Evolutionary conservation across 2,113 vertebrate species (phyloP), one percentile per base, ranked within the genome.

Genomic region (Tenebrosternarchus preto): DNA sequence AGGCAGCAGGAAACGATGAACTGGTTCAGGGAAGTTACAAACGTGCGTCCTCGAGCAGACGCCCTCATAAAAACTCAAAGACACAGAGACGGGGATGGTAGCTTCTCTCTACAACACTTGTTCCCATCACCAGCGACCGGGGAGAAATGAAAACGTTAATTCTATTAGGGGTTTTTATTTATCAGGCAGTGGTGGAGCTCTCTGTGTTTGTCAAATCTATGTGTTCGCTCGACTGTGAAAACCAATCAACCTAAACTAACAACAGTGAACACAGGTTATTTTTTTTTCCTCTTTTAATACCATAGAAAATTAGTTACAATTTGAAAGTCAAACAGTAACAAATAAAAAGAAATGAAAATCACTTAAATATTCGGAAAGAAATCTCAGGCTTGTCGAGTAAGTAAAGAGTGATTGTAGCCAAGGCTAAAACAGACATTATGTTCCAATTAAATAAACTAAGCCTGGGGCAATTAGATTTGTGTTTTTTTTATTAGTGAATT

Each of bases 171-270:
- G 24, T 73, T 56, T 81, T 46, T 84, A 71, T 85, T 86, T 87
- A 80, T 80, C 80, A 64, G 50, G 60, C 69, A 77, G 64, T 74
- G 77, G 82, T 72, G 80, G 78, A 71, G 56, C 73, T 55, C 36
- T 73, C 77, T 82, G 36, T 86, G 73, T 86, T 85, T 85, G 83
- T 73, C 20, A 57, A 80, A 82, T 80, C 76, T 75, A 25, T 71
- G 68, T 67, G 69, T 46, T 67, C 76, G 61, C 80, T 84, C 83
- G 72, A 78, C 79, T 86, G 84, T 86, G 84, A 80, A 85, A 88
- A 71, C 84, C 77, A 88, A 88, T 88, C 84, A 88, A 84, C 77
- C 83, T 86, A 86, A 86, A 83, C 84, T 68, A 88, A 87, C 86
- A 87, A 80, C 68, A 64, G 72, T 68, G 77, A 83, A 80, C 53